Percentiles rank a stretch among this genome's conserved stretches.
phyloP scores from a whole-genome alignment of 2,888 invertebrate genomes.

The Drosophila putrida region DNA sequence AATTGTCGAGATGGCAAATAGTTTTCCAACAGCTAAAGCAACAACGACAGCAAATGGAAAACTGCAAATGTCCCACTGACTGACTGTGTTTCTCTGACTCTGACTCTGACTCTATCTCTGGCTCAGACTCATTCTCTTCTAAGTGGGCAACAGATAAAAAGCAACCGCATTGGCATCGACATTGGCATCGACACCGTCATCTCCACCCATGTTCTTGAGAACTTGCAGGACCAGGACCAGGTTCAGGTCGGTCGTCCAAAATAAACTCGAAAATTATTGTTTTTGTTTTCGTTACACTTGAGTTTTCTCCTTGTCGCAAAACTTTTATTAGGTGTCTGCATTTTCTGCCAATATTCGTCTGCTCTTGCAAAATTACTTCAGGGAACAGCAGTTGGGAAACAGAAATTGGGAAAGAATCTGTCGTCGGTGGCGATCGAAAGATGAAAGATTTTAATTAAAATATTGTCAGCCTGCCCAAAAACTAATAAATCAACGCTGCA shows the following conservation, averaged over 20 bases:
- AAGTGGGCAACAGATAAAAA: slow-evolving; percentile 26
- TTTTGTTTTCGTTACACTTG: slow-evolving; percentile 79
- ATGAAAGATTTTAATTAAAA: slow-evolving; percentile 75
- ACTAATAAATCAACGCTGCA: slow-evolving; percentile 71
- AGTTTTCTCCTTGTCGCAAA: slow-evolving; percentile 72
- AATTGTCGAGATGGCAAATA: slow-evolving; percentile 81
- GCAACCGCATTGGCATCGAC: slow-evolving; percentile 9
- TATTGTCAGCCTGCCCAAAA: slow-evolving; percentile 48
- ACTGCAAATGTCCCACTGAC: slow-evolving; percentile 75
- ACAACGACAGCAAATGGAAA: slow-evolving; percentile 70
- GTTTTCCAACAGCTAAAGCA: slow-evolving; percentile 71
- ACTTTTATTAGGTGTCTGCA: slow-evolving; percentile 82
- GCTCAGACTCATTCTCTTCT: slow-evolving; percentile 32
- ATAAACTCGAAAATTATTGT: slow-evolving; percentile 78
- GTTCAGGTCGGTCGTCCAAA: slow-evolving; percentile 37
- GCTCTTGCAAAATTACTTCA: slow-evolving; percentile 69
- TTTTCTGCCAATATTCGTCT: slow-evolving; percentile 66
- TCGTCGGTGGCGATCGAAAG: slow-evolving; percentile 40
- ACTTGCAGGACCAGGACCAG: not conserved
- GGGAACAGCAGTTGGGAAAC: slow-evolving; percentile 41
- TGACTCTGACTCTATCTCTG: slow-evolving; percentile 34
- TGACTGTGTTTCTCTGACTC: slow-evolving; percentile 51
- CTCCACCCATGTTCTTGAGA: slow-evolving; percentile 17
- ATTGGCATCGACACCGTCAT: not conserved
- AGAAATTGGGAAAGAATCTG: not conserved